These are phyloP conservation scores for Holacanthella duospinosa DNA, from an alignment of 2,888 invertebrate species.

Conservation along the genomic window DNA sequence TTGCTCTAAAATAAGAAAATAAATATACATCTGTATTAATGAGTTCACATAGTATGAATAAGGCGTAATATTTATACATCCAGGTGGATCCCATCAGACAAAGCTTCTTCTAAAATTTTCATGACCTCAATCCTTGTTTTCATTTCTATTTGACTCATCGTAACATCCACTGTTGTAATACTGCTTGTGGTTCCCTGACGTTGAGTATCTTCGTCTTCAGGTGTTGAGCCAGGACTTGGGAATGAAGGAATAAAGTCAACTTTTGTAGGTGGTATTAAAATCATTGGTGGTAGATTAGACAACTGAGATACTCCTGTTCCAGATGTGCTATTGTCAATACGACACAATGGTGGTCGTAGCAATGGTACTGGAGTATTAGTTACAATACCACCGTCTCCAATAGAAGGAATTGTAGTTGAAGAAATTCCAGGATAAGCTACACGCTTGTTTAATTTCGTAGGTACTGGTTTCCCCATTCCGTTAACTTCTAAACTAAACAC, in stretches of 20 bases:
- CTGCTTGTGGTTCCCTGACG: not conserved
- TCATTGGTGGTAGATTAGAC: not conserved
- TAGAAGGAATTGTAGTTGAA: not conserved
- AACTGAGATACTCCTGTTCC: not conserved
- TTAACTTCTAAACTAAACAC: slow-evolving; percentile 12
- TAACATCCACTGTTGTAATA: not conserved
- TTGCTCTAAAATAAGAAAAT: not conserved
- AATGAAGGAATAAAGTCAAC: not conserved
- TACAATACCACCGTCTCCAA: not conserved
- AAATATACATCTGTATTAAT: too few species aligned
- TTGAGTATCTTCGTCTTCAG: not conserved
- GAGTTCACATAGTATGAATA: not conserved
- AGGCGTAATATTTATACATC: not conserved
- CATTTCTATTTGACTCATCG: not conserved
- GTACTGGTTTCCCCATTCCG: slow-evolving; percentile 9
- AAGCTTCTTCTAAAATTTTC: not conserved
- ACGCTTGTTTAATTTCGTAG: slow-evolving; percentile 19
- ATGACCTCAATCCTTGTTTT: not conserved
- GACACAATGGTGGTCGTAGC: not conserved
- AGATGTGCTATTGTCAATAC: not conserved
- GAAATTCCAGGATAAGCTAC: slow-evolving; percentile 15
- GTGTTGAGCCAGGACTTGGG: not conserved
- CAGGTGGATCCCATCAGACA: not conserved
- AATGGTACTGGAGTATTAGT: not conserved
- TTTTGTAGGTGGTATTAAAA: not conserved